Base-by-base conservation (phyloP, 1,140 invertebrate species). In the Sarcophaga peregrina region DNA sequence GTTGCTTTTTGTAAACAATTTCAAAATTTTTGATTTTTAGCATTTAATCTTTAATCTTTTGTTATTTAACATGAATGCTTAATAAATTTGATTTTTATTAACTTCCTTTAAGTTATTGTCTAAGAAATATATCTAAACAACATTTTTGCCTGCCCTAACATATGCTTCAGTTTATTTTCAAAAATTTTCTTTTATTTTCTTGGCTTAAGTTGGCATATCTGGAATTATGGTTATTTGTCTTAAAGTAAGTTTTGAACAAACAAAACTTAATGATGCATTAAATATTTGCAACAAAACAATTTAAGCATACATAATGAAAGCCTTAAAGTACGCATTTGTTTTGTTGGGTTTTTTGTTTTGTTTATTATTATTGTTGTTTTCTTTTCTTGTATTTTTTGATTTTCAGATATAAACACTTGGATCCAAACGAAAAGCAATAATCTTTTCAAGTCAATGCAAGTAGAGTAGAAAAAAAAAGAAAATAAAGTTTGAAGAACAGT, bases 231-330 rank as follows among this genome's bases (percentile, higher is more conserved):
- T 68, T 68, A 17, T 68, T 20, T 68, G n/a, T 25, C 6, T 68
- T 6, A 58, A 68, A 68, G 62, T 68, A 68, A 68, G 17, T 68
- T 68, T 68, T 68, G n/a, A 17, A 20, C n/a, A 20, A 68, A 25
- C 62, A 68, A 68, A 68, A 68, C 17, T 68, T 68, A 68, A 68
- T 68, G 62, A 68, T 68, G 62, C 17, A 68, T 68, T 68, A 68
- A 68, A 68, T 68, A 68, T 68, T 68, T 68, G 7, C 62, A 25
- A 68, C 62, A 20, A 68, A 68, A 68, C 62, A 68, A 68, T 68
- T 68, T 25, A 68, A 68, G 62, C 62, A 68, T 68, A 68, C 62
- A 20, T 68, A 68, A 68, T 68, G 17, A 68, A 68, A 17, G n/a
- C 62, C 62, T 68, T 68, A 68, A 68, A 68, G 20, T 68, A 68